These are phyloP conservation scores for Philopedon plagiatum DNA, from an alignment of 2,888 invertebrate genomes.

Conservation along the genomic window DNA sequence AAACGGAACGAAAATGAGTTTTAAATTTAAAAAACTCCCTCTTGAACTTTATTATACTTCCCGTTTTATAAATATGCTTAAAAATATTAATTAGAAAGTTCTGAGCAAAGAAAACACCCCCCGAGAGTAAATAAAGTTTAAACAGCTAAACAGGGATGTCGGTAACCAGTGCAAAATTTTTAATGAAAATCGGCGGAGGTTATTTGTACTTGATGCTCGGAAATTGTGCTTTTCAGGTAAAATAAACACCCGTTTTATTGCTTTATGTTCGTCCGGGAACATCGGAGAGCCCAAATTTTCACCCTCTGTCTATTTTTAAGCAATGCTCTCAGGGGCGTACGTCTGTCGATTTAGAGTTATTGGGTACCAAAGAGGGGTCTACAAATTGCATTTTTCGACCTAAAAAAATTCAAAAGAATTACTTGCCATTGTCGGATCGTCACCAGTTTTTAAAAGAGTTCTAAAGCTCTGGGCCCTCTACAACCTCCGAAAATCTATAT, in stretches of 20 bases:
- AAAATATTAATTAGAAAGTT: slow-evolving; percentile 36
- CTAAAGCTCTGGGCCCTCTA: too few species aligned
- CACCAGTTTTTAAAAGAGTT: too few species aligned
- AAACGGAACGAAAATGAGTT: slow-evolving; percentile 15
- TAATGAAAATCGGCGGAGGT: slow-evolving; percentile 27
- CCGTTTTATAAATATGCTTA: slow-evolving; percentile 15
- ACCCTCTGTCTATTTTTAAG: neutral
- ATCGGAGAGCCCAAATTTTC: neutral
- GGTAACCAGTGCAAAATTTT: slow-evolving; percentile 32
- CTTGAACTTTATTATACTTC: slow-evolving; percentile 12
- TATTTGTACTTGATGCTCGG: slow-evolving; percentile 34
- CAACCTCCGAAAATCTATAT: too few species aligned
- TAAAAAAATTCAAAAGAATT: too few species aligned
- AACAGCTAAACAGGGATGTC: slow-evolving; percentile 26
- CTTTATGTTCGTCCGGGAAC: neutral
- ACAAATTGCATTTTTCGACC: too few species aligned
- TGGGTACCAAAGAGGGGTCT: too few species aligned
- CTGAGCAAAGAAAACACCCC: slow-evolving; percentile 16
- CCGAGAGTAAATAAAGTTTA: slow-evolving; percentile 36
- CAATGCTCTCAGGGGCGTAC: neutral
- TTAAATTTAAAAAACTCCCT: slow-evolving; percentile 13
- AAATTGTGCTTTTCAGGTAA: slow-evolving; percentile 27
- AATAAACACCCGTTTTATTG: slow-evolving; percentile 17
- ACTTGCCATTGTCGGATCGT: too few species aligned
- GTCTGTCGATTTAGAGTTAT: too few species aligned